These are phyloP conservation scores for Eledona agricola DNA, from an alignment of 2,888 invertebrate genomes.

Conservation along the genomic window DNA sequence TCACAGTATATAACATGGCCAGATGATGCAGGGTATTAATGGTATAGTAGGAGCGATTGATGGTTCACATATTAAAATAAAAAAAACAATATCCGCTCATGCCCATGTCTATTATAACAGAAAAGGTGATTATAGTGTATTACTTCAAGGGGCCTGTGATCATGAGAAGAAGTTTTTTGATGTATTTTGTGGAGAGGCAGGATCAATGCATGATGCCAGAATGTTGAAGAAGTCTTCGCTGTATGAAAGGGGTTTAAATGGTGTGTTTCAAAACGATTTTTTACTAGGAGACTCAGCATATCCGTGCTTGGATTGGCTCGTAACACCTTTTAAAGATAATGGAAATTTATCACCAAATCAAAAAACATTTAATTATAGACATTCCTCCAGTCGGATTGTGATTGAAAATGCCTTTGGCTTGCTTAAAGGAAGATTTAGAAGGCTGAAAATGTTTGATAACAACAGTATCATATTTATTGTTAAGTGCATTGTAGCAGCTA, in stretches of 20 bases:
- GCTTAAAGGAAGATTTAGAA: too few species aligned
- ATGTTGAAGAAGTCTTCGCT: constrained; percentile 22
- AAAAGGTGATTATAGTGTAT: constrained; percentile 8
- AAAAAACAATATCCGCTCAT: neutral
- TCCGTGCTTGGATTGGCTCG: too few species aligned
- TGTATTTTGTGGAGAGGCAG: constrained; percentile 23
- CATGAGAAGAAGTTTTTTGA: constrained; percentile 9
- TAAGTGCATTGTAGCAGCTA: constrained; percentile 17
- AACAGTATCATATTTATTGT: constrained; percentile 13
- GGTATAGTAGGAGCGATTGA: constrained; percentile 13
- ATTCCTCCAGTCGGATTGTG: too few species aligned
- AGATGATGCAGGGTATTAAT: constrained; percentile 7
- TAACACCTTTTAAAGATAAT: too few species aligned
- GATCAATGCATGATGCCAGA: constrained; percentile 25
- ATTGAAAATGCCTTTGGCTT: too few species aligned
- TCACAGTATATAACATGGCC: constrained; percentile 3
- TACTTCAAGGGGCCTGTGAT: constrained; percentile 13
- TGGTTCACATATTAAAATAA: constrained; percentile 7
- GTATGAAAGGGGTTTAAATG: constrained; percentile 20
- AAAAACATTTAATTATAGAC: too few species aligned
- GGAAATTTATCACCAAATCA: too few species aligned
- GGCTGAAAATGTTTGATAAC: constrained; percentile 23
- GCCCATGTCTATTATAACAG: constrained; percentile 8
- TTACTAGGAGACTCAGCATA: neutral
- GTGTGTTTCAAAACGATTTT: constrained; percentile 3